Percentiles rank a stretch among this genome's conserved stretches.
These are phyloP conservation scores for Drosophila multiciliata DNA, from an alignment of 2,888 invertebrate genomes.

Conservation along the genomic window DNA sequence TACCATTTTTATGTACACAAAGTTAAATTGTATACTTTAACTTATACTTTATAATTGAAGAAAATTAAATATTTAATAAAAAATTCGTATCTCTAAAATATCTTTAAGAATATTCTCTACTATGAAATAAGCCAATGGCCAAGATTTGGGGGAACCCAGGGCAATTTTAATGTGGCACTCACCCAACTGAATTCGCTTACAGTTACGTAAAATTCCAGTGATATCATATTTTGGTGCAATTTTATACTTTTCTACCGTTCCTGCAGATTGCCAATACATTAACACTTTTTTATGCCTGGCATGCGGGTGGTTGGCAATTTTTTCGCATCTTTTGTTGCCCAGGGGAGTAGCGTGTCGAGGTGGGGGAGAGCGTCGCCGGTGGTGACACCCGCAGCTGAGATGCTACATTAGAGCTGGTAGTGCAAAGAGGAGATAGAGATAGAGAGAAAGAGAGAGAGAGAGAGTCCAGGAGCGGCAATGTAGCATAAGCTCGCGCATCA, in stretches of 20 bases:
- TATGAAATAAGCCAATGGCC: background rate
- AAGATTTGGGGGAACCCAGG: background rate
- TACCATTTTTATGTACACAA: background rate
- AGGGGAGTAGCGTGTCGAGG: constrained; percentile 13
- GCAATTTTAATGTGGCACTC: constrained; percentile 11
- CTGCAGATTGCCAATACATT: constrained; percentile 67
- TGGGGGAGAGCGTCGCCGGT: constrained; percentile 47
- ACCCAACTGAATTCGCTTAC: constrained; percentile 9
- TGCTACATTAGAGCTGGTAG: constrained; percentile 58
- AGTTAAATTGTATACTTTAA: background rate
- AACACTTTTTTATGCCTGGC: constrained; percentile 63
- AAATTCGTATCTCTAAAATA: background rate
- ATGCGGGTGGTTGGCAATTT: constrained; percentile 66
- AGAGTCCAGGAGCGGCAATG: constrained; percentile 51
- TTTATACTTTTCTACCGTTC: constrained; percentile 44
- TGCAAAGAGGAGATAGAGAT: constrained; percentile 1
- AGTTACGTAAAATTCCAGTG: constrained; percentile 35
- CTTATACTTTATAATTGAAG: background rate
- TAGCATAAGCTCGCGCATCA: constrained; percentile 82
- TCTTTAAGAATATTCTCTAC: background rate
- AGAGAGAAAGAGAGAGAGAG: background rate
- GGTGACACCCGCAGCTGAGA: constrained; percentile 58
- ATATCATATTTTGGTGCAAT: constrained; percentile 47
- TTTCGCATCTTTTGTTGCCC: constrained; percentile 78
- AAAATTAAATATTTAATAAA: background rate